phyloP scores from a whole-genome alignment of 2,888 invertebrate species.

The Caenorhabditis uteleia region DNA sequence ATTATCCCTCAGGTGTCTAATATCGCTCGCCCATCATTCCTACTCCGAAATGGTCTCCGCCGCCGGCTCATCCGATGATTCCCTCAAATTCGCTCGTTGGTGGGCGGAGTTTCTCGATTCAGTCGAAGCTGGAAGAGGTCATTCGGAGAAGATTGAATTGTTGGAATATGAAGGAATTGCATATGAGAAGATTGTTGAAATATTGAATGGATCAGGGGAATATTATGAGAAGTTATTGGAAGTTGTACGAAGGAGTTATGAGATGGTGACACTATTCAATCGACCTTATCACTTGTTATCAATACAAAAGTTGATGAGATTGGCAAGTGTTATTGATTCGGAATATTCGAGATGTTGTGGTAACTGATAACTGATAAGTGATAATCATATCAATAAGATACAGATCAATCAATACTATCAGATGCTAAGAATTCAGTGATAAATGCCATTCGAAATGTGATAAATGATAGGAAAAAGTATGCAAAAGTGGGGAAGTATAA shows the following conservation, averaged over 20 bases:
- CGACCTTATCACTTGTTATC: conserved; percentile 34
- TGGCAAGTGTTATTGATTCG: conserved; percentile 12
- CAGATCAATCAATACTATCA: conserved; percentile 10
- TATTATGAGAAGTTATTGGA: conserved; percentile 25
- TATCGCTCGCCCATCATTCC: conserved; percentile 46
- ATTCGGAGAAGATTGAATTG: conserved; percentile 32
- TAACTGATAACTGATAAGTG: not conserved
- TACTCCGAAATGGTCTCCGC: conserved; percentile 43
- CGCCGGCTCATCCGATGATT: conserved; percentile 32
- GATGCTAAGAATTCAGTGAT: conserved; percentile 16
- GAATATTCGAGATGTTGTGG: not conserved
- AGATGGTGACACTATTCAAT: conserved; percentile 35
- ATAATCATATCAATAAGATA: not conserved
- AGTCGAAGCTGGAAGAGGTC: conserved; percentile 34
- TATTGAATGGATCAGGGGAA: not conserved
- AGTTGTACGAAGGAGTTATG: conserved; percentile 28
- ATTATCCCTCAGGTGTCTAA: conserved; percentile 32
- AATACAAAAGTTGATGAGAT: conserved; percentile 16
- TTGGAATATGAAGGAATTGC: conserved; percentile 37
- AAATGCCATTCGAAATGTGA: conserved; percentile 21
- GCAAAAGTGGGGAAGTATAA: conserved; percentile 14
- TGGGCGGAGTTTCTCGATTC: conserved; percentile 48
- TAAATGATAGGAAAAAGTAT: conserved; percentile 23
- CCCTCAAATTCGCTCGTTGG: conserved; percentile 42
- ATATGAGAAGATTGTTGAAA: conserved; percentile 15